Conservation (phyloP, 2,113 vertebrate genomes). For the Spea bombifrons region DNA sequence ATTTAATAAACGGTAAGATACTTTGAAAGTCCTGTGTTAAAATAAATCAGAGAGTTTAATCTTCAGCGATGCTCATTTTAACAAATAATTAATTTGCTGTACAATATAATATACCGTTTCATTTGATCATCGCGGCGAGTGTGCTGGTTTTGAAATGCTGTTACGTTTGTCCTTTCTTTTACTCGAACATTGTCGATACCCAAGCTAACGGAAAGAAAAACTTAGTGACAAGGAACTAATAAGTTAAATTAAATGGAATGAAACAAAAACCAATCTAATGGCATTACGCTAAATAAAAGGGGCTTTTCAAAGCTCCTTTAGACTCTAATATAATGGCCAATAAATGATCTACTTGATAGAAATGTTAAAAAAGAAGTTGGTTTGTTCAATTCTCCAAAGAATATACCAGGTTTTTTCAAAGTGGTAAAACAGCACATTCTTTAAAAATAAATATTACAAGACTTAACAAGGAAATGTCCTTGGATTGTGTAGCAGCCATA, state of each 20-base stretch:
- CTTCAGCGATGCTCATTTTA: constrained; percentile 10
- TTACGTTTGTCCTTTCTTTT: constrained; percentile 3
- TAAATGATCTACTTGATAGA: not conserved
- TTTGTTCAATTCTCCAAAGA: not conserved
- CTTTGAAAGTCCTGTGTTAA: not conserved
- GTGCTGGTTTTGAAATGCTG: not conserved
- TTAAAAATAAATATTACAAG: not conserved
- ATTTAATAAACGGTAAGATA: constrained; percentile 9
- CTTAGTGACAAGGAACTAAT: not conserved
- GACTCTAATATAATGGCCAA: not conserved
- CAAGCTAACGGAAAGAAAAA: constrained; percentile 7
- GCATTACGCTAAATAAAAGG: not conserved
- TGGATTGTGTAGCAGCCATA: not conserved
- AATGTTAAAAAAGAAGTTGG: not conserved
- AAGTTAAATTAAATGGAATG: constrained; percentile 4
- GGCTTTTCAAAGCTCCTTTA: not conserved
- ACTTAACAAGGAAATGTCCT: not conserved
- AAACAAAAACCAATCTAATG: constrained; percentile 9
- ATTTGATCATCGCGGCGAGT: constrained; percentile 7
- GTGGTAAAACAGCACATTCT: not conserved
- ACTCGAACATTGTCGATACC: not conserved
- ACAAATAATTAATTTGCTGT: constrained; percentile 1
- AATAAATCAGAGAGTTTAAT: constrained; percentile 5
- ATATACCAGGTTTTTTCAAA: not conserved
- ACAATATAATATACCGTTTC: not conserved